Conservation (phyloP, 2,113 vertebrate genomes). For the Coptodon bakossiorum region DNA sequence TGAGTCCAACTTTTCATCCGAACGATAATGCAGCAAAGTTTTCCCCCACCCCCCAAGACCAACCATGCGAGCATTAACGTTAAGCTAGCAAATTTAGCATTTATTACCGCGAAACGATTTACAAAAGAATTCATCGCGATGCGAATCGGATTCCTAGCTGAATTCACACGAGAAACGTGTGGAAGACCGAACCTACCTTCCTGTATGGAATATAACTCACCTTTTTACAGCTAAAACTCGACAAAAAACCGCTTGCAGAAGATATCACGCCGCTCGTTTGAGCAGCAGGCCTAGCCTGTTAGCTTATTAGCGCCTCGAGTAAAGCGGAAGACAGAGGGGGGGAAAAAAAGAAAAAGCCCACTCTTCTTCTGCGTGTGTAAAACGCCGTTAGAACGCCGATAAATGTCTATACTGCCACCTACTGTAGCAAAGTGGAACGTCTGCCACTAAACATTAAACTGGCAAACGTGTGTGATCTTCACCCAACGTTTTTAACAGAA, state of each 20-base stretch:
- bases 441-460: background rate
- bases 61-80: background rate
- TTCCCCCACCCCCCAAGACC: background rate
- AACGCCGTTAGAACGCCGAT: background rate
- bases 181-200: fast-evolving
- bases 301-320: constrained; percentile 1
- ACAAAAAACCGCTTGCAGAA: background rate
- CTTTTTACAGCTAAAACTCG: background rate
- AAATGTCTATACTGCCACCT: background rate
- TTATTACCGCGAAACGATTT: background rate
- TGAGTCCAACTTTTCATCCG: background rate
- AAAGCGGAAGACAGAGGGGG: background rate
- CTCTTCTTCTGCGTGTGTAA: background rate
- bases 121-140: background rate
- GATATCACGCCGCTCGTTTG: background rate
- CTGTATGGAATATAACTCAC: background rate
- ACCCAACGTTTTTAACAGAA: background rate
- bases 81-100: background rate
- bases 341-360: fast-evolving
- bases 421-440: background rate
- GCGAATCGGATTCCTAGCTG: background rate
- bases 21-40: background rate
- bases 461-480: background rate
- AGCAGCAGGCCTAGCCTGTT: background rate
- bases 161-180: fast-evolving